These are phyloP conservation scores for Phylloscopus collybita DNA, from an alignment of 2,797 vertebrate species.

Conservation along the genomic window DNA sequence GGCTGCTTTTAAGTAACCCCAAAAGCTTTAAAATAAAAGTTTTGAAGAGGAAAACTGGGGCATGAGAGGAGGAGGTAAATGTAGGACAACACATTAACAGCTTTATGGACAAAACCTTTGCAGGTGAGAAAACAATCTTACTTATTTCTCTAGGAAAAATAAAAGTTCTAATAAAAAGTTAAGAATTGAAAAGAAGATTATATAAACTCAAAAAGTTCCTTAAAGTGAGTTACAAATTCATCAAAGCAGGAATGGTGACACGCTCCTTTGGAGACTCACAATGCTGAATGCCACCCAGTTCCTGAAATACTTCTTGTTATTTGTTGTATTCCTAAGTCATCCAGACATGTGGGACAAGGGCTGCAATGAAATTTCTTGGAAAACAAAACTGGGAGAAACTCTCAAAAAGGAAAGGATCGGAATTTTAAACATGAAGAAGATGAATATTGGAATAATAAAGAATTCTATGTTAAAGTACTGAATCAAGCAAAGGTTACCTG, in stretches of 20 bases:
- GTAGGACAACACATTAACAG: not conserved
- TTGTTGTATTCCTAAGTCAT: fast-evolving
- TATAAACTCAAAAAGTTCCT: not conserved
- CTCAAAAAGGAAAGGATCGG: not conserved
- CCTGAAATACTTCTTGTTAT: not conserved
- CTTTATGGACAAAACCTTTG: not conserved
- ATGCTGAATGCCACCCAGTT: not conserved
- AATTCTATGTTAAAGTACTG: not conserved
- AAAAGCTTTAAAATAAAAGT: not conserved
- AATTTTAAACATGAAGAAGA: not conserved
- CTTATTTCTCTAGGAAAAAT: not conserved
- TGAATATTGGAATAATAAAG: not conserved
- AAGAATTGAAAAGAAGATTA: not conserved
- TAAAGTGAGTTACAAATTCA: not conserved
- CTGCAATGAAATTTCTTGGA: not conserved
- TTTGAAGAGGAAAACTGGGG: not conserved
- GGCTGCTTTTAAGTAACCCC: not conserved
- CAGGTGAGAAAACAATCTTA: not conserved
- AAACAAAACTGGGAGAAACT: not conserved
- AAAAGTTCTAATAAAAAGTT: not conserved
- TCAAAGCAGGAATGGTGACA: not conserved
- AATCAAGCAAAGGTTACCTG: not conserved
- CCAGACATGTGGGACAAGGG: fast-evolving
- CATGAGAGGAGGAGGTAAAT: not conserved
- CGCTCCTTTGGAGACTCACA: not conserved